phyloP scores from a whole-genome alignment of 2,797 vertebrate genomes.

The Acipenser transmontanus region DNA sequence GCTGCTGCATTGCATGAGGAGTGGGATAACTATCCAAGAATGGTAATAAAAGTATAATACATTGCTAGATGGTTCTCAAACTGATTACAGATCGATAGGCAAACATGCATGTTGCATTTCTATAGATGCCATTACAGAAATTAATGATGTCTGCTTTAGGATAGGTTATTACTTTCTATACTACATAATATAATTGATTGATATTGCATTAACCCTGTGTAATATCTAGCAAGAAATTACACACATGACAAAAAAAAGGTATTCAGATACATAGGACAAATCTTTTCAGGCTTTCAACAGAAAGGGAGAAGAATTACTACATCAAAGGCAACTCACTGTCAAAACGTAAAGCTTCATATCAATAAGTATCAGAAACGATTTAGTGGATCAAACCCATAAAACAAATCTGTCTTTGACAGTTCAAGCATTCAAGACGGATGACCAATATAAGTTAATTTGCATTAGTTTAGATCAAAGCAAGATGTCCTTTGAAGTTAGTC shows the following conservation, averaged over 20 bases:
- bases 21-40: no score
- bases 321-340: not conserved
- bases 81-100: no score
- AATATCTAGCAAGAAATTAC: not conserved
- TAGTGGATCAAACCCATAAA: not conserved
- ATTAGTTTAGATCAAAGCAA: conserved; percentile 29
- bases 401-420: conserved; percentile 15
- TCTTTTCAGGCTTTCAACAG: no score
- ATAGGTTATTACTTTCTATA: not conserved
- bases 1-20: no score
- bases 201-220: not conserved
- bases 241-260: no score
- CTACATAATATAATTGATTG: not conserved
- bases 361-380: not conserved
- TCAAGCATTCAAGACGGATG: conserved; percentile 21
- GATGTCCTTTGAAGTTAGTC: conserved; percentile 19
- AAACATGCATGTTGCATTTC: no score
- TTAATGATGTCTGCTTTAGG: not conserved
- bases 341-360: not conserved
- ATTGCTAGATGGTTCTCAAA: no score
- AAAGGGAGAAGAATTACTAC: not conserved
- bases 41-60: no score
- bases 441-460: conserved; percentile 15
- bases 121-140: no score
- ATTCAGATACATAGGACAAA: no score